These are phyloP conservation scores for Anhinga anhinga DNA, from an alignment of 2,113 vertebrate genomes.

Conservation along the genomic window DNA sequence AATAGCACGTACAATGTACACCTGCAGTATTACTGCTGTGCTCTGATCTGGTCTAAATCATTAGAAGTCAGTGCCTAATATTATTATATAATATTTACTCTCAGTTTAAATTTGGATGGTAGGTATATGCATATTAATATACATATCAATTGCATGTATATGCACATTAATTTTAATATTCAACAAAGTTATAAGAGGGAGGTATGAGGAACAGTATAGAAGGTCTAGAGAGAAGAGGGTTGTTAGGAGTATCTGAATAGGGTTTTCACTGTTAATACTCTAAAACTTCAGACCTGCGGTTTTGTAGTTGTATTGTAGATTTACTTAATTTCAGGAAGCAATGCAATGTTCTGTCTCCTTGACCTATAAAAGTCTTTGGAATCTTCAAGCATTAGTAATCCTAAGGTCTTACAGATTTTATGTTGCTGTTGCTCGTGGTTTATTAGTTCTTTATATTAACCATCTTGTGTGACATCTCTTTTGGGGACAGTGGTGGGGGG, in stretches of 20 bases:
- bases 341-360: background rate
- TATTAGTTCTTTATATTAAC: background rate
- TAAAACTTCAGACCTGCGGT: background rate
- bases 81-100: background rate
- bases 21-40: background rate
- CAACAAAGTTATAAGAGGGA: background rate
- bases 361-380: background rate
- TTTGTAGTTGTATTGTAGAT: background rate
- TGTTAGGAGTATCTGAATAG: background rate
- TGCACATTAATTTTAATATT: background rate
- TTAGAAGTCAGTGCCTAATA: background rate
- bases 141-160: background rate
- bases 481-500: fast-evolving
- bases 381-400: background rate
- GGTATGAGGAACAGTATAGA: background rate
- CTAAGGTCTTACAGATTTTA: background rate
- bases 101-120: background rate
- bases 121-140: background rate
- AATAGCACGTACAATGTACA: fast-evolving
- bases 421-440: background rate
- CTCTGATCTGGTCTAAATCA: background rate
- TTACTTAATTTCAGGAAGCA: background rate
- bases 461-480: background rate
- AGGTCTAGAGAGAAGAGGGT: background rate
- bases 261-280: background rate